Evolutionary conservation across 2,888 invertebrate species (phyloP).

Genomic region (Conchocele bisecta): DNA sequence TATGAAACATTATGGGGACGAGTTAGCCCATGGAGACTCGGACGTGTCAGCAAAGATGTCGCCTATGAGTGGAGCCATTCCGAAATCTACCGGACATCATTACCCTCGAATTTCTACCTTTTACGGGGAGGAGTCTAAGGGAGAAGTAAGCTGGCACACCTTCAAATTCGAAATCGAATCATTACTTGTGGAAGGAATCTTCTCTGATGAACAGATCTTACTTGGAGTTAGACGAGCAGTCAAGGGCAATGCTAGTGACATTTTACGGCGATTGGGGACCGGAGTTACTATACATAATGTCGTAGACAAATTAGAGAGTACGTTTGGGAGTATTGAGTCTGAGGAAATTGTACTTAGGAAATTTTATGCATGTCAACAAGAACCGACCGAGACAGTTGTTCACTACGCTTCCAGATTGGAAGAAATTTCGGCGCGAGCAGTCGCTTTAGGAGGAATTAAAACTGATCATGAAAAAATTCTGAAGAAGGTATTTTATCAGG

Average conservation of each 20-base stretch:
- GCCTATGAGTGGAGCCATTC: no score
- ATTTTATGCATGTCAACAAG: no score
- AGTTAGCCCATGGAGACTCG: no score
- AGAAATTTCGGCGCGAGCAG: slow-evolving; percentile 17
- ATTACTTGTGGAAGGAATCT: background rate
- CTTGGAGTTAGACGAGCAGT: slow-evolving; percentile 12
- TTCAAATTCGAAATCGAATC: slow-evolving; percentile 13
- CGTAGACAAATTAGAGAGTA: slow-evolving; percentile 1
- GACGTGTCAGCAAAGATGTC: no score
- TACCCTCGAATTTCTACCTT: slow-evolving; percentile 13
- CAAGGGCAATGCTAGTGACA: slow-evolving; percentile 18
- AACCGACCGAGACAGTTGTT: no score
- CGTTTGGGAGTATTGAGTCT: slow-evolving; percentile 15
- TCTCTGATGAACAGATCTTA: slow-evolving; percentile 1
- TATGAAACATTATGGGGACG: no score
- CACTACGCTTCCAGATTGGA: no score
- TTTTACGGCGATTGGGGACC: slow-evolving; percentile 8
- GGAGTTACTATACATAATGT: background rate
- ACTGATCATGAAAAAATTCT: background rate
- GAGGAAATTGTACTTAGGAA: no score
- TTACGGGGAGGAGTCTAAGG: slow-evolving; percentile 18
- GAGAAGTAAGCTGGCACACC: slow-evolving; percentile 7
- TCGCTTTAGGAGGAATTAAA: slow-evolving; percentile 9
- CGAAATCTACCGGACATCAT: background rate
- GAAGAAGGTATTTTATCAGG: slow-evolving; percentile 12